Evolutionary conservation across 2,113 vertebrate species (phyloP), one percentile per base, ranked within the genome.

Genomic region (Thalassoma bifasciatum): DNA sequence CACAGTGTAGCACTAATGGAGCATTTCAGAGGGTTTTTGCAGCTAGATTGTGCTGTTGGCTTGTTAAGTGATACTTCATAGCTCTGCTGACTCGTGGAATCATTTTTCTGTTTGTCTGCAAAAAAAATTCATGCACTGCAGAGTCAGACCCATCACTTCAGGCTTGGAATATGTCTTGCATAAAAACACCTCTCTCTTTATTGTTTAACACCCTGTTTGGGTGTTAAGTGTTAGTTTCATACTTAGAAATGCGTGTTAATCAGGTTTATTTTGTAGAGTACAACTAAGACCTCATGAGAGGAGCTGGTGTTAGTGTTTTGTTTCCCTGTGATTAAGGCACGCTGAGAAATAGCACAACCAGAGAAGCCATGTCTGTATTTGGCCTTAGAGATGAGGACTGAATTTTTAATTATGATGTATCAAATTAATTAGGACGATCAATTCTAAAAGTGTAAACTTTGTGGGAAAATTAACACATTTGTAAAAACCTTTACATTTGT

Each of bases 11-110:
- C 77, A 75, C 51, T 74, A 66, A 69, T 79, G 59, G 65, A 66
- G 63, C 50, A 56, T 66, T 81, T 71, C 42, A 63, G 54, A 62
- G 44, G 13, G 34, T 60, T 82, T 78, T 61, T 77, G 72, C 38
- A 71, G 54, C 19, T 42, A 19, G 21, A 72, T 82, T 75, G 37
- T 63, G 63, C 76, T 84, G 64, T 71, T 66, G 74, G 65, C 67
- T 68, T 81, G 79, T 82, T 74, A 79, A 80, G 60, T 85, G 84
- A 91, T 86, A 84, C 76, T 84, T 77, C 44, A 66, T 73, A 76
- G 60, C 54, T 62, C 46, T 87, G 79, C 85, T 80, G 85, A 87
- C 75, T 85, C 46, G 65, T 53, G 75, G 71, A 86, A 76, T 82
- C 53, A 51, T 73, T 87, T 85, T 66, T 80, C 81, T 75, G 24